These are phyloP conservation scores for Pogonomyrmex californicus DNA, from an alignment of 1,140 invertebrate species.

Conservation along the genomic window DNA sequence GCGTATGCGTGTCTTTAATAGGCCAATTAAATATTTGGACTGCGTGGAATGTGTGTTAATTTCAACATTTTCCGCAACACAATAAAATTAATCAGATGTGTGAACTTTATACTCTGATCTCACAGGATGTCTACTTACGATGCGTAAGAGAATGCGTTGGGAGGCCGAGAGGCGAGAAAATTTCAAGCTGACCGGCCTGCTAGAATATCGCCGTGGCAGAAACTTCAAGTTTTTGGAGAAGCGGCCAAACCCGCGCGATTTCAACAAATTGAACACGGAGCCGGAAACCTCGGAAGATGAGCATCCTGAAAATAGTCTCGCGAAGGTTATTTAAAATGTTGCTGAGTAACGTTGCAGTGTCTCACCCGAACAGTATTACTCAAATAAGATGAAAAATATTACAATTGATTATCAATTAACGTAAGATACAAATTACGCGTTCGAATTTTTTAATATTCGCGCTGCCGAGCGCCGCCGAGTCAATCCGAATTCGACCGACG, in stretches of 20 bases:
- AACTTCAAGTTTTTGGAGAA: slow-evolving; percentile 83
- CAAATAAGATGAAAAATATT: not conserved
- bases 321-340: slow-evolving; percentile 79
- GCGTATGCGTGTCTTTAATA: too few species aligned
- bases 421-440: not conserved
- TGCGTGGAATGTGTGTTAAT: not conserved
- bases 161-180: slow-evolving; percentile 82
- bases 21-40: too few species aligned
- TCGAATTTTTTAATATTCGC: not conserved
- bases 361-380: not conserved
- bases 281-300: slow-evolving; percentile 86
- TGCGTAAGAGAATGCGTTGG: slow-evolving; percentile 82
- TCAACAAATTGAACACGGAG: slow-evolving; percentile 85
- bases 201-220: slow-evolving; percentile 79
- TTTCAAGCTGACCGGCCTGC: slow-evolving; percentile 82
- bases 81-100: not conserved
- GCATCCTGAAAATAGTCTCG: slow-evolving; percentile 79
- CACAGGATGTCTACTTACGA: slow-evolving; percentile 83
- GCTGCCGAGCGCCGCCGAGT: not conserved
- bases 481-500: not conserved
- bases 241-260: slow-evolving; percentile 84
- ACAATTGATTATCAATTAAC: not conserved
- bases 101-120: not conserved
- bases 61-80: not conserved
- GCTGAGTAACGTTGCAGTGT: not conserved